Base-by-base conservation (phyloP, 2,888 invertebrate genomes). In the Drosophila longiperda region DNA sequence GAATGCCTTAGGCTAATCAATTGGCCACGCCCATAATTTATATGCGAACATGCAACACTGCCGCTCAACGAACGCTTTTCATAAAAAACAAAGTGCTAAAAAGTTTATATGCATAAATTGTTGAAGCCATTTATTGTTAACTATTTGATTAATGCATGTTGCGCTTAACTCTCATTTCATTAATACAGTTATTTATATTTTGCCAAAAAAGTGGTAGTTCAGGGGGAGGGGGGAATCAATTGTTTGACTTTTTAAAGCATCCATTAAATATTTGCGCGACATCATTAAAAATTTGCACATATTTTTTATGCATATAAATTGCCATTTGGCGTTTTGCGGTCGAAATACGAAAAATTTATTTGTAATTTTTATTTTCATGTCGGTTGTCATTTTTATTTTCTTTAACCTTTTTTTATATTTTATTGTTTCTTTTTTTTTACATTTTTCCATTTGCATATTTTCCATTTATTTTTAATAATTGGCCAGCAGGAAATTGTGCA, bases 311-410 rank as follows among this genome's bases (percentile, higher is more conserved):
- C 68, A 78, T 78, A 83, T 73, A 81, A 82, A 82, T 83, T 78
- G 78, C 81, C 83, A 83, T 82, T 81, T 81, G 83, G 54, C 81
- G 45, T 83, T 82, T 78, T 80, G 83, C 73, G 81, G 83, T 67
- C 52, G 52, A 55, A 61, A 57, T 38, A 78, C 58, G 60, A 70
- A 67, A 80, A 40, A 54, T 58, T 45, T 12, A 62, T 72, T 68
- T 62, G 26, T 33, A 23, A 40, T 62, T 48, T 55, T 42, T 55
- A 32, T 68, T 59, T 36, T 17, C 20, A 45, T 45, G 6, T 12
- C 20, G 45, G 11, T 64, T 48, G 12, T 38, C 9, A n/a, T 61
- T 57, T 17, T 29, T n/a, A 48, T 53, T 33, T 50, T 50, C 7
- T 9, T 34, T 52, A 34, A 40, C 33, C 8, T 33, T 54, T 33